Evolutionary conservation across 2,113 vertebrate species (phyloP), one percentile per base, ranked within the genome.

Genomic region (Nothocercus nigrocapillus): DNA sequence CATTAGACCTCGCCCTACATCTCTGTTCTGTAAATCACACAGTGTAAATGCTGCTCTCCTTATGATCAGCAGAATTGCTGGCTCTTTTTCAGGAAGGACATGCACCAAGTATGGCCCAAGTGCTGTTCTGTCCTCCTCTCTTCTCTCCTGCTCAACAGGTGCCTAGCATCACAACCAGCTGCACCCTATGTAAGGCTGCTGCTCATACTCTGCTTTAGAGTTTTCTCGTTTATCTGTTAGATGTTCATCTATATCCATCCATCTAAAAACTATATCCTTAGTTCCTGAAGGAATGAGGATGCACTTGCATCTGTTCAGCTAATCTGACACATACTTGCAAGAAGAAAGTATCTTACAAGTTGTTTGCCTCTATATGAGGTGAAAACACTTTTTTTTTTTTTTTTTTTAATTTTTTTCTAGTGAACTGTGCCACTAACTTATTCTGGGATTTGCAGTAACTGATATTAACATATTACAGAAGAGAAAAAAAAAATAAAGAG

Each of bases 261-360:
- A 66, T 77, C 51, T 58, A 54, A 28, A 78, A 82, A 67, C 49
- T 56, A 2, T 27, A 49, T 90, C 92, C 73, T 87, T 87, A 61
- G 64, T 10, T 94, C 40, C 82, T 93, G 91, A 96, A 94, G 85
- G 94, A 96, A 95, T 88, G 78, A 88, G 81, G 93, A 89, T 85
- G 63, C 5, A 20, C 75, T 96, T 95, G 87, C 93, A 86, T 51
- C 30, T 68, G 81, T 47, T 95, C 81, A 56, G 81, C 59, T 96
- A 95, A 96, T 96, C 56, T 94, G 94, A 96, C 93, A 91, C 3
- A 2, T 85, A 94, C 85, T 93, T 81, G 42, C 87, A 82, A 64
- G 70, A 77, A 89, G 83, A 86, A 94, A 96, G 95, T 85, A 69
- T 54, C 72, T 96, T 96, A 92, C 89, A 96, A 94, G 89, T 93